These are phyloP conservation scores for Byasa hedistus DNA, from an alignment of 2,888 invertebrate species.

Conservation along the genomic window DNA sequence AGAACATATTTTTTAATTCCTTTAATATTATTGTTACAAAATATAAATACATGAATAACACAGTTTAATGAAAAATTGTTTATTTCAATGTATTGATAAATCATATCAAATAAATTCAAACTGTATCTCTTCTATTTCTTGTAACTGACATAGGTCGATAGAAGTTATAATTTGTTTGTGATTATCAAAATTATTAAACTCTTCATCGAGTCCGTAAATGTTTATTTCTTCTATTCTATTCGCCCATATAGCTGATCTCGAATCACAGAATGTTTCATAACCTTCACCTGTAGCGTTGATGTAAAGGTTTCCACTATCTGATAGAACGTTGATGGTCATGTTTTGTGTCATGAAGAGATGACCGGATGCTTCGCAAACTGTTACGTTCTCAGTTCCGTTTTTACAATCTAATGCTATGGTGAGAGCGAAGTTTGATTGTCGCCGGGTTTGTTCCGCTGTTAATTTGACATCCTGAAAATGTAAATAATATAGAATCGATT, in stretches of 20 bases:
- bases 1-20: too few species aligned
- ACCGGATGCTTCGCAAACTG: constrained; percentile 51
- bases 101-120: constrained; percentile 8
- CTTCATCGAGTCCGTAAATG: constrained; percentile 60
- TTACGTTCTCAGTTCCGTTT: constrained; percentile 33
- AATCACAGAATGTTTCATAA: constrained; percentile 48
- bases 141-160: constrained; percentile 45
- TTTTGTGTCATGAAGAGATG: constrained; percentile 49
- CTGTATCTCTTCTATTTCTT: constrained; percentile 6
- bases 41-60: neutral
- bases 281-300: constrained; percentile 49
- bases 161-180: constrained; percentile 41
- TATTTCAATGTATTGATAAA: neutral
- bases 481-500: neutral
- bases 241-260: constrained; percentile 41
- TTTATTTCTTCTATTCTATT: constrained; percentile 47
- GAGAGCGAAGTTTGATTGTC: constrained; percentile 49
- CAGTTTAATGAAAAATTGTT: neutral
- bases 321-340: constrained; percentile 48
- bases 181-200: constrained; percentile 66
- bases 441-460: constrained; percentile 57
- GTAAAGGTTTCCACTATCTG: constrained; percentile 45
- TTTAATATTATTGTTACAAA: too few species aligned
- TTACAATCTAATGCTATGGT: constrained; percentile 59
- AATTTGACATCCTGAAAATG: constrained; percentile 51